A percentile compares a stretch with the other conserved stretches of the same genome.
These are phyloP conservation scores for Philopedon plagiatum DNA, from an alignment of 2,888 invertebrate genomes.

Conservation along the genomic window DNA sequence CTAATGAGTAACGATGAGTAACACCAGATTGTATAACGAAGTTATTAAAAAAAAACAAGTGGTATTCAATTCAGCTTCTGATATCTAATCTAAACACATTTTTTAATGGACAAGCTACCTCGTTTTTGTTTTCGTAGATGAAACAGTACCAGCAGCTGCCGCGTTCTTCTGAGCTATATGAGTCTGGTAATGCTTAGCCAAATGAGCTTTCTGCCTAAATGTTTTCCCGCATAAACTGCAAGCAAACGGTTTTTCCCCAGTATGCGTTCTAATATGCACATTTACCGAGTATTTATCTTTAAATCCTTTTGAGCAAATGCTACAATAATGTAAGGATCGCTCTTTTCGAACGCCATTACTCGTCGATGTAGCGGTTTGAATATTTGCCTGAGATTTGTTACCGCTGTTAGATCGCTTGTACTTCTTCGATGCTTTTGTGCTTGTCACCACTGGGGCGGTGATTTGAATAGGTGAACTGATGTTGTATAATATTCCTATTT, in stretches of 20 bases:
- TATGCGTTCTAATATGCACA: constrained; percentile 97
- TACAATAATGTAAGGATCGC: constrained; percentile 90
- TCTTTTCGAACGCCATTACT: constrained; percentile 87
- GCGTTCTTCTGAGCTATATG: constrained; percentile 89
- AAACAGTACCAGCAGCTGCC: constrained; percentile 75
- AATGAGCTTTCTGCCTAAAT: constrained; percentile 92
- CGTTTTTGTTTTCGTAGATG: constrained; percentile 64
- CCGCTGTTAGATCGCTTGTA: constrained; percentile 75
- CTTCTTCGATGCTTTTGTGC: constrained; percentile 79
- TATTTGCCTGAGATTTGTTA: constrained; percentile 61
- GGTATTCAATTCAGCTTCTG: not conserved
- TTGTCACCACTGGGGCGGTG: constrained; percentile 75
- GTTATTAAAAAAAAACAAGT: not conserved
- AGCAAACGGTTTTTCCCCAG: constrained; percentile 97
- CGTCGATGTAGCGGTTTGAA: constrained; percentile 72
- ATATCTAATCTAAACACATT: constrained; percentile 12
- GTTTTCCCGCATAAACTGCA: constrained; percentile 95
- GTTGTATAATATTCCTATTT: constrained; percentile 66
- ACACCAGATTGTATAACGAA: too few relatives aligned
- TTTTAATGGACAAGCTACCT: constrained; percentile 63
- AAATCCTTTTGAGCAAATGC: constrained; percentile 94
- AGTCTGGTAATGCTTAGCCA: constrained; percentile 94
- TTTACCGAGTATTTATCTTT: constrained; percentile 98
- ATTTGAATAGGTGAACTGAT: constrained; percentile 65
- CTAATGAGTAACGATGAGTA: too few relatives aligned